phyloP scores from a whole-genome alignment of 2,888 invertebrate species.

The Andrena haemorrhoa region DNA sequence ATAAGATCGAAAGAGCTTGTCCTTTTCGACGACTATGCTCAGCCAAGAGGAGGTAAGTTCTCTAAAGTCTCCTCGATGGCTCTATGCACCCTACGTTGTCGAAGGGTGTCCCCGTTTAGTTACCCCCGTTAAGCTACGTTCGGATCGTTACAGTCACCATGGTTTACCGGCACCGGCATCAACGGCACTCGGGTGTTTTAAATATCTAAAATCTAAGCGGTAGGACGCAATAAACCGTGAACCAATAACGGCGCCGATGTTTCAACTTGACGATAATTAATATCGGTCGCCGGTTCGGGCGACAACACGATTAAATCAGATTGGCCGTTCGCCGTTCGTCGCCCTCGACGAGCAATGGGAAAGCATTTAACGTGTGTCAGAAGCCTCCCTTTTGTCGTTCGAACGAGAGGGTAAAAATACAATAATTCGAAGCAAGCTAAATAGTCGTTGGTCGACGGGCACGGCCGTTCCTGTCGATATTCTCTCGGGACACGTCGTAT shows the following conservation, averaged over 20 bases:
- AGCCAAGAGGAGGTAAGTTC: slow-evolving; percentile 19
- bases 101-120: slow-evolving; percentile 38
- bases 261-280: slow-evolving; percentile 9
- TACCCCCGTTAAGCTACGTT: slow-evolving; percentile 22
- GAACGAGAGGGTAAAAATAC: slow-evolving; percentile 39
- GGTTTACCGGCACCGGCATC: slow-evolving; percentile 10
- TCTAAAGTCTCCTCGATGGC: slow-evolving; percentile 51
- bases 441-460: slow-evolving; percentile 32
- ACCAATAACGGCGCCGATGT: background rate
- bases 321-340: slow-evolving; percentile 1
- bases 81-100: slow-evolving; percentile 29
- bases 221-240: background rate
- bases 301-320: slow-evolving; percentile 1
- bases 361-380: slow-evolving; percentile 14
- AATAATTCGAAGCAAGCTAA: slow-evolving; percentile 37
- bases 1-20: slow-evolving; percentile 1
- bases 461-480: slow-evolving; percentile 57
- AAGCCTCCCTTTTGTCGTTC: background rate
- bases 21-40: background rate
- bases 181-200: background rate
- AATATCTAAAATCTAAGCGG: too few species aligned
- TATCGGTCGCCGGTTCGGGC: background rate
- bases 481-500: slow-evolving; percentile 49
- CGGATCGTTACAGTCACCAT: background rate
- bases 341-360: slow-evolving; percentile 12